phyloP scores from a whole-genome alignment of 1,140 invertebrate species.

The Pseudomyrmex flavicornis region DNA sequence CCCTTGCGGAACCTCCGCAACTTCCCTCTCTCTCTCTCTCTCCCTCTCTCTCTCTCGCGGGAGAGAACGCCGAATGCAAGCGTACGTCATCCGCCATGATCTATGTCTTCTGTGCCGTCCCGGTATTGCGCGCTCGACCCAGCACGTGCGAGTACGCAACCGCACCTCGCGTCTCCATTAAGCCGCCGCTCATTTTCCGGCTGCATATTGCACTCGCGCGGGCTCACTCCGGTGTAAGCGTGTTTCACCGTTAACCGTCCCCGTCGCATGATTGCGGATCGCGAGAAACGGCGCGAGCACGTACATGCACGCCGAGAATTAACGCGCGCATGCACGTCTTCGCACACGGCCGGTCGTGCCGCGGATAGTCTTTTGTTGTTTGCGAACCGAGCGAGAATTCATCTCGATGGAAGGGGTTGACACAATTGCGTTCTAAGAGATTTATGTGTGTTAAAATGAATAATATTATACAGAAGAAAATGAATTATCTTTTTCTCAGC shows the following conservation, averaged over 20 bases:
- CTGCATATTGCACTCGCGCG: slow-evolving; percentile 45
- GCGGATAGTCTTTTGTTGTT: background rate
- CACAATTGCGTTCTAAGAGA: too few relatives aligned
- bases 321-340: background rate
- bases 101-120: slow-evolving; percentile 80
- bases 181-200: slow-evolving; percentile 72
- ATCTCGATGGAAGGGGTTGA: background rate
- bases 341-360: too few relatives aligned
- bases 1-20: slow-evolving; percentile 69
- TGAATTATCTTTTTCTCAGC: too few relatives aligned
- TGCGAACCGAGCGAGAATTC: background rate
- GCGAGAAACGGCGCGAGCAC: slow-evolving; percentile 9
- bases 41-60: slow-evolving; percentile 41
- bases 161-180: slow-evolving; percentile 73
- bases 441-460: too few relatives aligned
- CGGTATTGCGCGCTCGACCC: slow-evolving; percentile 56
- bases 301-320: background rate
- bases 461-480: too few relatives aligned
- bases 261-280: slow-evolving; percentile 25
- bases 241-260: slow-evolving; percentile 6
- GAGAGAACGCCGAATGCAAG: slow-evolving; percentile 78
- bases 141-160: slow-evolving; percentile 29
- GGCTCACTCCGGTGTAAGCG: background rate
- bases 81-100: slow-evolving; percentile 84
- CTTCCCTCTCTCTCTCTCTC: slow-evolving; percentile 25